phyloP scores from a whole-genome alignment of 2,888 invertebrate genomes.

The Drosophila basisetae region DNA sequence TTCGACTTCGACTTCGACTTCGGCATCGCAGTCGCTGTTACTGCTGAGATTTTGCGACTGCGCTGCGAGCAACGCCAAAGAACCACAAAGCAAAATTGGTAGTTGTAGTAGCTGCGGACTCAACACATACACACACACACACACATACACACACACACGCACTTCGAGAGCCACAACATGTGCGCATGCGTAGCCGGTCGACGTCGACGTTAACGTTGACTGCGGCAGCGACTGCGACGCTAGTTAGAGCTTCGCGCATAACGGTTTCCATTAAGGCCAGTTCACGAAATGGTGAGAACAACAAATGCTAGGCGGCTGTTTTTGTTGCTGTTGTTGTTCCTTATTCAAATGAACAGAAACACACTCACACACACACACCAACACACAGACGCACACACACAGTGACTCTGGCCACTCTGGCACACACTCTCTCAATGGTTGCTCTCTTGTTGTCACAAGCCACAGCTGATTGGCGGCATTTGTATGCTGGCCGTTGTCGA shows the following conservation, averaged over 20 bases:
- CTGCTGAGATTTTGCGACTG: constrained; percentile 68
- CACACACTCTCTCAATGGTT: constrained; percentile 41
- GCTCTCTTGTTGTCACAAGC: constrained; percentile 63
- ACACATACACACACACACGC: constrained; percentile 18
- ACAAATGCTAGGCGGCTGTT: constrained; percentile 63
- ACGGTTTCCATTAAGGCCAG: constrained; percentile 85
- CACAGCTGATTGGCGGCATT: constrained; percentile 79
- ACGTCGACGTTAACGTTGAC: constrained; percentile 35
- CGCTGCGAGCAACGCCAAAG: constrained; percentile 39
- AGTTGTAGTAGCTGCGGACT: constrained; percentile 49
- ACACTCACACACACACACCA: constrained; percentile 20
- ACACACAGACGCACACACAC: constrained; percentile 25
- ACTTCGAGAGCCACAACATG: constrained; percentile 56
- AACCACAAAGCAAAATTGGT: constrained; percentile 67
- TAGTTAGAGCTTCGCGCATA: constrained; percentile 80
- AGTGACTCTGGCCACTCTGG: constrained; percentile 11
- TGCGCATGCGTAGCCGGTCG: constrained; percentile 74
- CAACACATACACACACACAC: constrained; percentile 25
- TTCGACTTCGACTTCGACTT: constrained; percentile 26
- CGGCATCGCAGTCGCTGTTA: constrained; percentile 1
- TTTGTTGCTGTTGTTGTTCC: constrained; percentile 43
- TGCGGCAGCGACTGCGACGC: constrained; percentile 43
- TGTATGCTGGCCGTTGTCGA: constrained; percentile 37
- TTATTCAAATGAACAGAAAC: constrained; percentile 80
- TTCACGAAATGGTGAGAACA: constrained; percentile 68